Conservation (phyloP, 2,113 vertebrate species). For the Cariama cristata region DNA sequence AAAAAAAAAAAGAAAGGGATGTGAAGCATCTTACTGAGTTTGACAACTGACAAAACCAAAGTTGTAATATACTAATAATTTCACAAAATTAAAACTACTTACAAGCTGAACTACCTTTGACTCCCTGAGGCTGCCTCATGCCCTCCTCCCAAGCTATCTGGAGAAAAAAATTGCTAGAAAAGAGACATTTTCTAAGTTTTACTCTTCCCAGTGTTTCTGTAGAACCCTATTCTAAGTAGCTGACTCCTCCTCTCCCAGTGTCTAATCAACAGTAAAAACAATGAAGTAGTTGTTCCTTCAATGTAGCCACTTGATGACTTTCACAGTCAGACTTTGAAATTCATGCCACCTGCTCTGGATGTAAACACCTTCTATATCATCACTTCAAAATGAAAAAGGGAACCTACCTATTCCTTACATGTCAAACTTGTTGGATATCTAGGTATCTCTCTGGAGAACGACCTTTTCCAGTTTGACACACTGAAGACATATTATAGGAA, state of each 20-base stretch:
- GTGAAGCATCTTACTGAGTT: background rate
- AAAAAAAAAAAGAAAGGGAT: background rate
- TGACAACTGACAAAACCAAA: background rate
- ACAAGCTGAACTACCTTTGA: background rate
- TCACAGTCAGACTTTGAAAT: background rate
- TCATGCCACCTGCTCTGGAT: background rate
- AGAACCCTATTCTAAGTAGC: background rate
- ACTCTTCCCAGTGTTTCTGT: background rate
- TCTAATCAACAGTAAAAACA: background rate
- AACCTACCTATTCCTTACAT: background rate
- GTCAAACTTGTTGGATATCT: background rate
- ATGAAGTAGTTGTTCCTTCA: background rate
- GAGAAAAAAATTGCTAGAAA: background rate
- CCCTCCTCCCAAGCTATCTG: background rate
- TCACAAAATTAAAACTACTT: background rate
- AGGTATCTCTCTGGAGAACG: background rate
- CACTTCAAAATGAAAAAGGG: background rate
- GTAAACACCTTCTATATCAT: background rate
- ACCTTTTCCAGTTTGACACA: background rate
- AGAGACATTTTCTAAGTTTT: fast-evolving
- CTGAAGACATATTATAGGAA: background rate
- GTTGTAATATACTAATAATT: background rate
- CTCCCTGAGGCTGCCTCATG: fast-evolving
- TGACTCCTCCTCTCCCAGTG: background rate
- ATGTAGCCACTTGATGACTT: background rate